Evolutionary conservation across 2,797 vertebrate species (phyloP).

Genomic region (Rhinatrema bivittatum): DNA sequence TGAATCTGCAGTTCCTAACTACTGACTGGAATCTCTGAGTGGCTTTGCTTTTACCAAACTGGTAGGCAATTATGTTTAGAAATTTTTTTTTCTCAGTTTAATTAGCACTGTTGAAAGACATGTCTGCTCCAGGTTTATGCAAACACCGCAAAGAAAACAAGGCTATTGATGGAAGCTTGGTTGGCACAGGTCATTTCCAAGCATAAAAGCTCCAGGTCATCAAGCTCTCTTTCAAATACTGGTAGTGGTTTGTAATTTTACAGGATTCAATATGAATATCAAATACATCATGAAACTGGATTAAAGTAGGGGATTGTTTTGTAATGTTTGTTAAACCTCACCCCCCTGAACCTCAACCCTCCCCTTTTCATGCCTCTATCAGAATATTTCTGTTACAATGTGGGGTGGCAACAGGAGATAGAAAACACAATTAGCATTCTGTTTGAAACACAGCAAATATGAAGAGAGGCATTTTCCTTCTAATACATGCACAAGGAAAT

Average conservation of each 20-base stretch:
- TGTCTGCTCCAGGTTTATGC: slow-evolving; percentile 8
- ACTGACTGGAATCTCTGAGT: not conserved
- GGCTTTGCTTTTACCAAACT: slow-evolving; percentile 2
- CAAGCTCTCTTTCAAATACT: too few species aligned
- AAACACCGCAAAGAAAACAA: slow-evolving; percentile 14
- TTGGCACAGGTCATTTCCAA: not conserved
- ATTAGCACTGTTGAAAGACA: slow-evolving; percentile 15
- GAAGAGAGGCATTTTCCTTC: slow-evolving; percentile 9
- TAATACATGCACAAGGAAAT: too few species aligned
- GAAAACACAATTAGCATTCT: not conserved
- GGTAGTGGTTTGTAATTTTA: too few species aligned
- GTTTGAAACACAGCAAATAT: not conserved
- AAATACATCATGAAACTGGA: too few species aligned
- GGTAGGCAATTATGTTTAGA: not conserved
- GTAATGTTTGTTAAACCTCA: not conserved
- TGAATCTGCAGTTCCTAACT: not conserved
- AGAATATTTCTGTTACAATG: not conserved
- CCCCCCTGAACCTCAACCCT: not conserved
- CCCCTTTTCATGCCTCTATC: not conserved
- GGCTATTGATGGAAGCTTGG: not conserved
- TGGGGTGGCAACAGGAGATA: not conserved
- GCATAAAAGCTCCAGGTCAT: not conserved
- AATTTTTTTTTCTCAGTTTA: slow-evolving; percentile 25
- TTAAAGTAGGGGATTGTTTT: too few species aligned
- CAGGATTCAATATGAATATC: too few species aligned